These are phyloP conservation scores for Coboldia fuscipes DNA, from an alignment of 1,140 invertebrate species.

Conservation along the genomic window DNA sequence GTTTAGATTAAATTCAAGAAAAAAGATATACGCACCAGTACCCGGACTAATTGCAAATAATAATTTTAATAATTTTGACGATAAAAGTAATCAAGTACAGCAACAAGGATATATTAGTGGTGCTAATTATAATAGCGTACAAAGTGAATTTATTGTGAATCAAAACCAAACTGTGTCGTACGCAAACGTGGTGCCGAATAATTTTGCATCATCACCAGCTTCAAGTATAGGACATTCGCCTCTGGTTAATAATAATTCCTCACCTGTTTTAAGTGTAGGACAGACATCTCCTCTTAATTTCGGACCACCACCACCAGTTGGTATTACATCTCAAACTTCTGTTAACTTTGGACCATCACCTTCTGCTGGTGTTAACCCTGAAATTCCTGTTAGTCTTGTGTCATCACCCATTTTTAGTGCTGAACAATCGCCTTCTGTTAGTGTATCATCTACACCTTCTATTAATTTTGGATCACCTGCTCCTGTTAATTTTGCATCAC, in stretches of 20 bases:
- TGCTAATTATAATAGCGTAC: background rate
- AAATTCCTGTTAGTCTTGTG: conserved; percentile 16
- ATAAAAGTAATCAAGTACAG: background rate
- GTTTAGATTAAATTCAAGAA: conserved; percentile 27
- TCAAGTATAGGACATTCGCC: background rate
- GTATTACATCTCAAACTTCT: background rate
- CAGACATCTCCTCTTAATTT: background rate
- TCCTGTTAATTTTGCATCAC: too few species aligned
- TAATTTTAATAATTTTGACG: background rate
- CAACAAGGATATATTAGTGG: background rate
- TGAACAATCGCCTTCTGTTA: too few species aligned
- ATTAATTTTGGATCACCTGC: too few species aligned
- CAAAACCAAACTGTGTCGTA: background rate
- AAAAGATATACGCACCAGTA: conserved; percentile 32
- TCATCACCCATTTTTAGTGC: too few species aligned
- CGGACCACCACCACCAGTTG: background rate
- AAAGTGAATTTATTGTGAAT: background rate
- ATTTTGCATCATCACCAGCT: background rate
- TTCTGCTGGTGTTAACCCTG: conserved; percentile 18
- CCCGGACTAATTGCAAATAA: conserved; percentile 24
- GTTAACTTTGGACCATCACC: conserved; percentile 15
- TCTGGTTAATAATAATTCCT: background rate
- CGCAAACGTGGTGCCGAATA: background rate
- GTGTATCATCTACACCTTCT: too few species aligned
- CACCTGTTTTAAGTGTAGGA: background rate